These are phyloP conservation scores for Mustela lutreola DNA, from an alignment of 2,113 vertebrate species.

Conservation along the genomic window DNA sequence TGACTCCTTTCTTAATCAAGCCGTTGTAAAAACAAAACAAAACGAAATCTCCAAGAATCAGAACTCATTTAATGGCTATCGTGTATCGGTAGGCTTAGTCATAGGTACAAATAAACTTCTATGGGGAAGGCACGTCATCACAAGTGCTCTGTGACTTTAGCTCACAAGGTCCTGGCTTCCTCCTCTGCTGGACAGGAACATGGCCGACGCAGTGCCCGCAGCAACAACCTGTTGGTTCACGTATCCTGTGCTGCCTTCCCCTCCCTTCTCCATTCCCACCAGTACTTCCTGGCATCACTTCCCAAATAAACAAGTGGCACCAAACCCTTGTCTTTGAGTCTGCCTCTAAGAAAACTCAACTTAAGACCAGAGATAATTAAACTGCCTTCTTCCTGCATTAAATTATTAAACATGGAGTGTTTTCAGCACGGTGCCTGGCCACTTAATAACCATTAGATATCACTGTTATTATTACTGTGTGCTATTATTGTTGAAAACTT, in stretches of 20 bases:
- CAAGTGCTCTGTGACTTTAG: not conserved
- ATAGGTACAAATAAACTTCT: not conserved
- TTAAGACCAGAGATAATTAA: not conserved
- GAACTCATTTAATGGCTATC: not conserved
- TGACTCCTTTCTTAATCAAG: slow-evolving; percentile 18
- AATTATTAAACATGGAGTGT: not conserved
- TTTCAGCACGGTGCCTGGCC: not conserved
- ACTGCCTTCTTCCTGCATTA: not conserved
- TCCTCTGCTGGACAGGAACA: not conserved
- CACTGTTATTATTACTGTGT: not conserved
- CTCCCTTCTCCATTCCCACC: not conserved
- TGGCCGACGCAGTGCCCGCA: not conserved
- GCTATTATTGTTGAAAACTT: not conserved
- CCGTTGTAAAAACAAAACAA: not conserved
- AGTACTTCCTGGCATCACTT: not conserved
- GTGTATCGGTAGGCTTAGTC: not conserved
- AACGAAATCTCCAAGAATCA: not conserved
- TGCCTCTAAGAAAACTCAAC: not conserved
- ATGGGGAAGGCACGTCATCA: not conserved
- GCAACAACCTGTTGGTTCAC: not conserved
- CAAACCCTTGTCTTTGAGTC: not conserved
- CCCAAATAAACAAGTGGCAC: not conserved
- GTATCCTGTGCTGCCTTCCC: not conserved
- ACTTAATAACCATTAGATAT: not conserved
- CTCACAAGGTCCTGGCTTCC: not conserved